Evolutionary conservation across 2,888 invertebrate species (phyloP), one percentile per base, ranked within the genome.

Genomic region (Epistrophella euchroma): DNA sequence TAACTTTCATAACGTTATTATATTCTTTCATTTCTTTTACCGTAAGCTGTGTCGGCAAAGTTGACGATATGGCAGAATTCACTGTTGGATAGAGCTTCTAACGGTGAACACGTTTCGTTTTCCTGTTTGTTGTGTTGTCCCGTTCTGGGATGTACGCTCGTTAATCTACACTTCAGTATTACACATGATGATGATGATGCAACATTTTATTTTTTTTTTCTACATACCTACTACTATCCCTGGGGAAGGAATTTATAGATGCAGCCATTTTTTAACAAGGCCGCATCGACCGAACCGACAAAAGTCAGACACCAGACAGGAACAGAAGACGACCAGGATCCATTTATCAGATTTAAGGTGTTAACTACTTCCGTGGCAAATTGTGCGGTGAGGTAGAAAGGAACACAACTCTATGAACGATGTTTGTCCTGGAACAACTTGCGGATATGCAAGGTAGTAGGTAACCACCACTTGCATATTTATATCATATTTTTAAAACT

Each of bases 331-430:
- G 50, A 52, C 58, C 64, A 50, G 79, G 43, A 72, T 71, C 64
- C 37, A 76, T 81, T 81, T 81, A 81, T 81, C 81, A 71, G 81
- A 64, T 75, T 79, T 66, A 71, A 84, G 84, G 84, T 84, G 80
- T 72, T 75, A 75, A 84, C 74, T 58, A 80, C 60, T 79, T 84
- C 84, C 80, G 71, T 45, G 71, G 64, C 43, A 71, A 74, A 71
- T 73, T 75, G 72, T 77, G 71, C 35, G 52, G 25, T 28, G 28
- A 15, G 25, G 25, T 28, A 52, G 25, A 3, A 9, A 10, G 0
- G 9, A 1, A 32, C 47, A 47, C 11, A 47, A 2, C n/a, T 43
- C 43, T 17, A 45, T 45, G 17, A 43, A 17, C 17, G 17, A n/a
- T 19, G 19, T 19, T 2, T 35, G 32, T 35, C 17, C 17, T 17